Base-by-base conservation (phyloP, 2,888 invertebrate genomes). In the Chloroclysta siterata region DNA sequence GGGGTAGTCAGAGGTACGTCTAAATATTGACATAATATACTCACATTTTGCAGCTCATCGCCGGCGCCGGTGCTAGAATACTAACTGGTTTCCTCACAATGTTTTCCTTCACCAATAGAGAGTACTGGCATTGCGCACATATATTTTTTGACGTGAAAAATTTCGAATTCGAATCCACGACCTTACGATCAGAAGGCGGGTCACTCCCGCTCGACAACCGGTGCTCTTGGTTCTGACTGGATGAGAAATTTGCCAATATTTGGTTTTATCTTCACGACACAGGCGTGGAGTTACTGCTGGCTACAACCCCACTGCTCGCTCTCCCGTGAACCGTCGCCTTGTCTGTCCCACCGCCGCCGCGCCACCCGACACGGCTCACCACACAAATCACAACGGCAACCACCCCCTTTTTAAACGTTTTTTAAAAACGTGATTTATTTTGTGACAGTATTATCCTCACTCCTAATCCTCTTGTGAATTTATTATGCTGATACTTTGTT, bases 401-500 rank as follows among this genome's bases (percentile, higher is more conserved):
- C 79, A 78, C 79, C 82, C 81, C 80, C 81, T 78, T 85, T 85
- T 85, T 81, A 84, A 84, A 81, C 80, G 83, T 77, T 85, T 85
- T 84, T 85, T 82, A 83, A 81, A 72, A 82, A 77, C 80, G 82
- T 88, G 83, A 89, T 89, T 87, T 87, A 87, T 87, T 83, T 76
- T 82, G 79, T 76, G 78, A 79, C 79, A 81, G 79, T 78, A 86
- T 89, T 85, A 88, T 85, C 85, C 86, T 80, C 83, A 81, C 80
- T 83, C 82, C 80, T 85, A 87, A 89, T 86, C 85, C 84, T 72
- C 76, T 72, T 75, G 83, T 82, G 85, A 87, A 86, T 89, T 74
- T 81, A 81, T 81, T 88, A 87, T 88, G 82, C 84, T 78, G 72
- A 77, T 88, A 87, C 82, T 88, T 89, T 87, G 82, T 77, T 87